A percentile compares a stretch with the other conserved stretches of the same genome.
Conservation (phyloP, 1,140 invertebrate species). For the Listronotus oregonensis region DNA sequence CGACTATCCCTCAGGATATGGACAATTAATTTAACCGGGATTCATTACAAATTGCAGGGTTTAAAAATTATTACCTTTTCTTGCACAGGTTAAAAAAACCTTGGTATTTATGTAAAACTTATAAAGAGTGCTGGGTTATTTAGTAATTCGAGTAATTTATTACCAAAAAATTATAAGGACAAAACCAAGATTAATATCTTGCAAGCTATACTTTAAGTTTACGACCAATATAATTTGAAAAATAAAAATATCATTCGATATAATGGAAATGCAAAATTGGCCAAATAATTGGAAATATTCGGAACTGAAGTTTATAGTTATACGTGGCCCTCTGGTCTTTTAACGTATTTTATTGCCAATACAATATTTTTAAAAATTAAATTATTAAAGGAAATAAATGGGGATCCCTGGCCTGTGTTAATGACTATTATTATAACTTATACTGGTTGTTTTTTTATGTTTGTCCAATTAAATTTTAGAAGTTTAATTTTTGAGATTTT, state of each 20-base stretch:
- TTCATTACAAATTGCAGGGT: neutral
- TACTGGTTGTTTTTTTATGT: no score
- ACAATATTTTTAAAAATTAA: no score
- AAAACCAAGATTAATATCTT: constrained; percentile 1
- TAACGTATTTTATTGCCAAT: no score
- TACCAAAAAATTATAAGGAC: neutral
- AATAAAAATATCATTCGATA: constrained; percentile 12
- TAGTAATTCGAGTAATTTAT: constrained; percentile 3
- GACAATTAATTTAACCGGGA: constrained; percentile 10
- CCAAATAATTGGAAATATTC: neutral
- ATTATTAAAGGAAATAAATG: no score
- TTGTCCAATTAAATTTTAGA: no score
- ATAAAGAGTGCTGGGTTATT: neutral
- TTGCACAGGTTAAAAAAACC: constrained; percentile 1
- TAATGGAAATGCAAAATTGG: neutral
- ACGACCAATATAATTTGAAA: constrained; percentile 5
- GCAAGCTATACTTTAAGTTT: neutral
- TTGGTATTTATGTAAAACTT: constrained; percentile 11
- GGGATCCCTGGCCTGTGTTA: no score
- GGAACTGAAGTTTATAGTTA: neutral
- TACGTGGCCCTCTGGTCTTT: neutral
- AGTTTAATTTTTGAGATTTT: no score
- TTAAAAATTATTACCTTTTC: neutral
- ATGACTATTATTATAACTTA: no score
- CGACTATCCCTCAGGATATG: neutral